A percentile compares a stretch with the other conserved stretches of the same genome.
Evolutionary conservation across 2,888 invertebrate species (phyloP).

Genomic region (Drosophila neonasuta): DNA sequence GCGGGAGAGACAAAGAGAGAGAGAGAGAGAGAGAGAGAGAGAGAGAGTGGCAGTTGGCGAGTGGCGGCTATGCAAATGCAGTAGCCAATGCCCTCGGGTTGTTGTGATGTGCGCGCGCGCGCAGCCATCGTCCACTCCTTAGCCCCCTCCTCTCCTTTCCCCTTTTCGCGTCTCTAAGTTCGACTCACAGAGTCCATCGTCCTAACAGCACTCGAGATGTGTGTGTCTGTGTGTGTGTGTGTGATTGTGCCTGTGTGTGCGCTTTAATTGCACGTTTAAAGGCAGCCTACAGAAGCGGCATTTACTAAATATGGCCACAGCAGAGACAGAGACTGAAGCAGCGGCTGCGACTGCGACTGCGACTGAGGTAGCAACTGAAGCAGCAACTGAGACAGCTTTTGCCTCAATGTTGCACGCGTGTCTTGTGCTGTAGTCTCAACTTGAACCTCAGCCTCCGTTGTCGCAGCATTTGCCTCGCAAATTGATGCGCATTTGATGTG

Average conservation of each 20-base stretch:
- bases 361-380: neutral
- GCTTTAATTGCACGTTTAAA: conserved; percentile 78
- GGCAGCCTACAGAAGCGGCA: conserved; percentile 75
- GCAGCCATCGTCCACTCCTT: conserved; percentile 39
- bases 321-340: conserved; percentile 30
- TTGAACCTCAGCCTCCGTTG: conserved; percentile 51
- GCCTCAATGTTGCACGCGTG: conserved; percentile 60
- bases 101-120: conserved; percentile 78
- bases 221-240: conserved; percentile 15
- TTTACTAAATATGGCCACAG: conserved; percentile 76
- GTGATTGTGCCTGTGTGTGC: conserved; percentile 53
- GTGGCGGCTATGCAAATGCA: conserved; percentile 80
- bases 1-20: conserved; percentile 3
- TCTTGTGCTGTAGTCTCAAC: conserved; percentile 32
- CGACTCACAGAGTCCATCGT: conserved; percentile 29
- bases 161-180: conserved; percentile 23
- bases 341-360: conserved; percentile 17
- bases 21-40: neutral
- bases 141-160: conserved; percentile 1
- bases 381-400: neutral
- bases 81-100: conserved; percentile 81
- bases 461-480: conserved; percentile 64
- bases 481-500: conserved; percentile 73
- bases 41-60: conserved; percentile 4
- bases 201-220: conserved; percentile 43